These are phyloP conservation scores for Eulacestoma nigropectus DNA, from an alignment of 2,113 vertebrate genomes.

Conservation along the genomic window DNA sequence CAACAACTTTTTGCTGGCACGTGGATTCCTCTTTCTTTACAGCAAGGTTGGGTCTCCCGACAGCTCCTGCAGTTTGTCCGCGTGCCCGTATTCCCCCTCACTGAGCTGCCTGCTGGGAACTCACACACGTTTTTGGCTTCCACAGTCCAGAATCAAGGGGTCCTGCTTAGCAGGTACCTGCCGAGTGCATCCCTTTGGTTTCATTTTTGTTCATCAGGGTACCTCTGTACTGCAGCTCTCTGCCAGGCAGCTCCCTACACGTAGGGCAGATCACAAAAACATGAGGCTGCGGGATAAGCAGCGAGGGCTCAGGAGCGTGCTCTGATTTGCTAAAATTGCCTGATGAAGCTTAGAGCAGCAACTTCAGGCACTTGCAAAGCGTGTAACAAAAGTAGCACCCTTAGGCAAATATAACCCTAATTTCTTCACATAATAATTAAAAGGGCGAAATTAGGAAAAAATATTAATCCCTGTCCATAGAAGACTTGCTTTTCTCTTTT, in stretches of 20 bases:
- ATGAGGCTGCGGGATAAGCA: accelerated
- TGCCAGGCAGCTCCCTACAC: not conserved
- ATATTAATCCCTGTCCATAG: not conserved
- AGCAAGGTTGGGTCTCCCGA: accelerated
- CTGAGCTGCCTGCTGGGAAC: not conserved
- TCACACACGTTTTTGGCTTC: accelerated
- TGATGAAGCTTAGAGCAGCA: not conserved
- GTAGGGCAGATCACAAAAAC: not conserved
- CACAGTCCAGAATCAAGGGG: accelerated
- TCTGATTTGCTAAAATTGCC: not conserved
- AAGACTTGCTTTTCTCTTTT: not conserved
- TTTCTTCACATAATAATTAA: not conserved
- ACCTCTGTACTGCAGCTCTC: not conserved
- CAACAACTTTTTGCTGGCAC: accelerated
- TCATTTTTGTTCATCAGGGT: not conserved
- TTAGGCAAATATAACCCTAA: not conserved
- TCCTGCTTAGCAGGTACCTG: not conserved
- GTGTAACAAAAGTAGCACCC: not conserved
- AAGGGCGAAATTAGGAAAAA: not conserved
- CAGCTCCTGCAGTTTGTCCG: not conserved
- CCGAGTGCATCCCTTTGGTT: not conserved
- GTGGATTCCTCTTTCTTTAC: not conserved
- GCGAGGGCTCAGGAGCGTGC: not conserved
- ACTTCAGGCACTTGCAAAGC: not conserved
- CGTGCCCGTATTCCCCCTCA: not conserved